phyloP scores from a whole-genome alignment of 2,113 vertebrate genomes.

The Pterophyllum scalare region DNA sequence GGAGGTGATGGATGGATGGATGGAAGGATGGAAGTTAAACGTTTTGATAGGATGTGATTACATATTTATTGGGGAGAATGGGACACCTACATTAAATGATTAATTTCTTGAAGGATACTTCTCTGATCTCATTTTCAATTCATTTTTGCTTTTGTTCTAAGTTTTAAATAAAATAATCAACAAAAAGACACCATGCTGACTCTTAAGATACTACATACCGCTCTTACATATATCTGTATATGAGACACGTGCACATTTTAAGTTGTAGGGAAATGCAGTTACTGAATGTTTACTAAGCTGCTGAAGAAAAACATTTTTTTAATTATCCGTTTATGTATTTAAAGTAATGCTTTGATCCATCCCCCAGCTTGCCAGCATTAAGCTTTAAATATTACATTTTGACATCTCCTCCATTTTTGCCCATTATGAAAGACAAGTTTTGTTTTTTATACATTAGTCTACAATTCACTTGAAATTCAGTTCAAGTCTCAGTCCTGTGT shows the following conservation, averaged over 20 bases:
- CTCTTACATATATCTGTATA: too few relatives aligned
- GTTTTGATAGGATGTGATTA: not conserved
- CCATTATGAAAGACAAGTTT: not conserved
- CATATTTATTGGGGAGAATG: not conserved
- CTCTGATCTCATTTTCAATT: not conserved
- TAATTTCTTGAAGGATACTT: not conserved
- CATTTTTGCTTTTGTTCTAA: not conserved
- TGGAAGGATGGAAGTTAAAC: not conserved
- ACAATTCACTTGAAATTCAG: not conserved
- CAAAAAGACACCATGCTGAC: too few relatives aligned
- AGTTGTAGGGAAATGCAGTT: too few relatives aligned
- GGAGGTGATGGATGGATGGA: too few relatives aligned
- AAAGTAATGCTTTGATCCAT: not conserved
- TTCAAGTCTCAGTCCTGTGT: not conserved
- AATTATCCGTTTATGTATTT: not conserved
- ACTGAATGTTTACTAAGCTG: too few relatives aligned
- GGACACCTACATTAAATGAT: not conserved
- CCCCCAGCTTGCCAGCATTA: accelerated
- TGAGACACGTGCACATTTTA: too few relatives aligned
- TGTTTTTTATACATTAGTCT: not conserved
- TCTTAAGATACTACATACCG: too few relatives aligned
- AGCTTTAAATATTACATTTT: not conserved
- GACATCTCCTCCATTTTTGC: not conserved
- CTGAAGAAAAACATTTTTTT: not conserved
- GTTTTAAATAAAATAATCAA: not conserved